phyloP scores from a whole-genome alignment of 2,113 vertebrate genomes.

The Silurus meridionalis region DNA sequence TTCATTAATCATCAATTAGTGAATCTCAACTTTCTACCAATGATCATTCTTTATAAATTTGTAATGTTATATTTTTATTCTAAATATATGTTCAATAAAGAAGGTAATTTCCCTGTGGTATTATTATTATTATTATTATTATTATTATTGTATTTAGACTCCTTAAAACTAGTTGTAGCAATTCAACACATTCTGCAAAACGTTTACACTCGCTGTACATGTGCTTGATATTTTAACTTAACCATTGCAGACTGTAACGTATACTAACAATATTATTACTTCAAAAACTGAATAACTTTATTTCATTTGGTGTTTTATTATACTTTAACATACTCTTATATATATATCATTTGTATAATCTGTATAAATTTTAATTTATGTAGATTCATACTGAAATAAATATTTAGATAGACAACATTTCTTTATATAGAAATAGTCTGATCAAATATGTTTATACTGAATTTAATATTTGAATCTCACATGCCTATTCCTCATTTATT shows the following conservation, averaged over 20 bases:
- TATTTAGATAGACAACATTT: too few species aligned
- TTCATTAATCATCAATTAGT: background rate
- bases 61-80: too few species aligned
- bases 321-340: background rate
- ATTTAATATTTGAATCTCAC: background rate
- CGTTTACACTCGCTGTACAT: background rate
- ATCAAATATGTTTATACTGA: background rate
- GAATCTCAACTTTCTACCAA: background rate
- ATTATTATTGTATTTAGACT: background rate
- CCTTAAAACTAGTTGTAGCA: background rate
- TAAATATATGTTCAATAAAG: background rate
- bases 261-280: background rate
- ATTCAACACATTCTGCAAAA: background rate
- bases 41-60: background rate
- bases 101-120: background rate
- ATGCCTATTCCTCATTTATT: background rate
- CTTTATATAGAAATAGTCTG: background rate
- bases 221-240: too few species aligned
- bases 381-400: background rate
- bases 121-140: background rate
- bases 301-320: background rate
- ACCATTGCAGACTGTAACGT: too few species aligned
- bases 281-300: background rate
- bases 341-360: background rate
- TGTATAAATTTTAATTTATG: background rate